Percentiles rank a stretch among this genome's conserved stretches.
Evolutionary conservation across 2,888 invertebrate species (phyloP).

Genomic region (Aethes cnicana): DNA sequence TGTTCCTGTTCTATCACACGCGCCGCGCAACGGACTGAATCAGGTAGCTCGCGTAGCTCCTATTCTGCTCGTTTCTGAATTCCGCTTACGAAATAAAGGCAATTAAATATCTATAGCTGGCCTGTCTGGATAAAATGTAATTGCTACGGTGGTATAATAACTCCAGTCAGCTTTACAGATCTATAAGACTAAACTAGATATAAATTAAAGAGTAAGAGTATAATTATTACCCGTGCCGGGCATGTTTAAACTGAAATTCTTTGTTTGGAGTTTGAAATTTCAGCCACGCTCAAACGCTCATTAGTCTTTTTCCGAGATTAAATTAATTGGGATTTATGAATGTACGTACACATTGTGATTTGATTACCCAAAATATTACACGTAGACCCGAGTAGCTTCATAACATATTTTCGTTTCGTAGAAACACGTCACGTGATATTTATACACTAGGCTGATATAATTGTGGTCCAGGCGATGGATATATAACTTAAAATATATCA

Average conservation of each 20-base stretch:
- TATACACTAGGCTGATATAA: too few species aligned
- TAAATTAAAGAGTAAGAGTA: slow-evolving; percentile 16
- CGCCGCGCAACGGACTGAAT: slow-evolving; percentile 1
- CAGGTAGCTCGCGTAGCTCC: background rate
- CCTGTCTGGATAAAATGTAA: background rate
- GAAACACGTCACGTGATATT: too few species aligned
- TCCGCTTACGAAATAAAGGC: background rate
- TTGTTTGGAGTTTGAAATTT: slow-evolving; percentile 24
- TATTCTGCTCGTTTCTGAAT: background rate
- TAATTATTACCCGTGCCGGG: slow-evolving; percentile 10
- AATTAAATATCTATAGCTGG: background rate
- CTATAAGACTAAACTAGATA: too few species aligned
- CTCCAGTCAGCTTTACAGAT: background rate
- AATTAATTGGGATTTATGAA: slow-evolving; percentile 13
- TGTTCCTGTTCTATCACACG: background rate
- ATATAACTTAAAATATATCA: too few species aligned
- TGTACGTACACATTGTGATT: too few species aligned
- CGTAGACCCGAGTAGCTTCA: too few species aligned
- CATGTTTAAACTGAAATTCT: slow-evolving; percentile 19
- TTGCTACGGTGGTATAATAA: background rate
- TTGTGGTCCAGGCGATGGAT: too few species aligned
- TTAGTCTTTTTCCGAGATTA: slow-evolving; percentile 15
- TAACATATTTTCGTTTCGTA: too few species aligned
- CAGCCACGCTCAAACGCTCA: slow-evolving; percentile 20
- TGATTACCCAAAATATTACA: too few species aligned